Base-by-base conservation (phyloP, 2,113 vertebrate species). In the Miniopterus natalensis region DNA sequence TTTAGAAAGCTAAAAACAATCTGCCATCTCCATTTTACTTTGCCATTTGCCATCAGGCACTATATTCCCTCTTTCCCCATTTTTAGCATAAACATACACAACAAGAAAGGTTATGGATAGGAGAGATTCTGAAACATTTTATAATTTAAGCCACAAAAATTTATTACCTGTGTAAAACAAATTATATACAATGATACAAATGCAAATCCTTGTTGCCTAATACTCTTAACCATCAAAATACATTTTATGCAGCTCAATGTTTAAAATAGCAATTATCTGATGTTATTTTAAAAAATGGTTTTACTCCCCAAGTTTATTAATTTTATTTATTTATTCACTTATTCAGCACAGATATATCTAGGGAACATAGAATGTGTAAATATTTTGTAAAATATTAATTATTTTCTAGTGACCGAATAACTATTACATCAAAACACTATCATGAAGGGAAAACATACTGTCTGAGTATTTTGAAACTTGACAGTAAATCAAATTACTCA, bases 311-410 rank as follows among this genome's bases (percentile, higher is more conserved):
- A 88, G 63, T 79, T 81, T 6, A 86, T 66, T 36, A 63, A 65
- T 55, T 91, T 78, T 88, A 81, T 23, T 55, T 0, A 89, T 80
- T n/a, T 25, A 18, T 15, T 90, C 55, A 84, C 75, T 92, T 80
- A 53, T 61, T 92, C 20, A 65, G 8, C 29, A 95, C 3, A 66
- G 5, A 51, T 84, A 79, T 89, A 71, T 66, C 51, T 88, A 83
- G 7, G 90, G 20, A 4, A 61, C 12, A n/a, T 51, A 78, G 20
- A 65, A 51, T 83, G 14, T 59, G 5, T 2, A 74, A 91, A 13
- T 68, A 90, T 86, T 96, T 95, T 88, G 2, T 86, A 49, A 88
- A 51, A 9, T 91, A n/a, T 75, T n/a, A 71, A 57, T 68, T 91
- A 79, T 63, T 57, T 1, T 45, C 88, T 95, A 88, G 13, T 83